Conservation (phyloP, 2,797 vertebrate genomes). For the Sebastes ruberrimus region DNA sequence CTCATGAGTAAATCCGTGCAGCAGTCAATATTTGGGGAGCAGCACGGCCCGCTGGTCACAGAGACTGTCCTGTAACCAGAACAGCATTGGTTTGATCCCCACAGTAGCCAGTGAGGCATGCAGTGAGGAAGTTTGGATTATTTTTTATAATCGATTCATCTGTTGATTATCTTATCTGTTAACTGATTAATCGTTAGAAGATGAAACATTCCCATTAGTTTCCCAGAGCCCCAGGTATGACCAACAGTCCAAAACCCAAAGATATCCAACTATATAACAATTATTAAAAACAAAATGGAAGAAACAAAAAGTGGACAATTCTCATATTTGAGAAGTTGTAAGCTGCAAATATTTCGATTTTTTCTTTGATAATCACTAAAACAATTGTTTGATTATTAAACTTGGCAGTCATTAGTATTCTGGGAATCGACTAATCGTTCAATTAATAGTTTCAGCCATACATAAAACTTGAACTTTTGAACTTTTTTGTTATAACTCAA, state of each 20-base stretch:
- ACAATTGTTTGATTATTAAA: background rate
- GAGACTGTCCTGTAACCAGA: background rate
- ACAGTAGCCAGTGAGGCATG: background rate
- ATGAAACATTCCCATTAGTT: background rate
- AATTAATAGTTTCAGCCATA: background rate
- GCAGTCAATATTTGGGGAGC: slow-evolving; percentile 57
- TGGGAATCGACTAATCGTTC: background rate
- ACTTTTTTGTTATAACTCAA: background rate
- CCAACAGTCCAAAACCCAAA: background rate
- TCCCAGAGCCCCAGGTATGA: background rate
- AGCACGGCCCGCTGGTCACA: slow-evolving; percentile 6
- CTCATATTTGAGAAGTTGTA: background rate
- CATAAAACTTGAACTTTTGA: background rate
- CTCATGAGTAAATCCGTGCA: slow-evolving; percentile 1
- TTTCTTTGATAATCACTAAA: background rate
- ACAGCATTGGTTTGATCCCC: background rate
- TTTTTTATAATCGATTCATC: background rate
- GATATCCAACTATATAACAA: background rate
- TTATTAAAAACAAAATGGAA: background rate
- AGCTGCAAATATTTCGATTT: background rate
- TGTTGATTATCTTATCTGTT: background rate
- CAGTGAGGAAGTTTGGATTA: background rate
- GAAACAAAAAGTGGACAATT: background rate
- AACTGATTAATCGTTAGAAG: background rate
- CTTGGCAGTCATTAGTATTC: background rate